Conservation (phyloP, 2,888 invertebrate genomes). For the Drymonia ruficornis region DNA sequence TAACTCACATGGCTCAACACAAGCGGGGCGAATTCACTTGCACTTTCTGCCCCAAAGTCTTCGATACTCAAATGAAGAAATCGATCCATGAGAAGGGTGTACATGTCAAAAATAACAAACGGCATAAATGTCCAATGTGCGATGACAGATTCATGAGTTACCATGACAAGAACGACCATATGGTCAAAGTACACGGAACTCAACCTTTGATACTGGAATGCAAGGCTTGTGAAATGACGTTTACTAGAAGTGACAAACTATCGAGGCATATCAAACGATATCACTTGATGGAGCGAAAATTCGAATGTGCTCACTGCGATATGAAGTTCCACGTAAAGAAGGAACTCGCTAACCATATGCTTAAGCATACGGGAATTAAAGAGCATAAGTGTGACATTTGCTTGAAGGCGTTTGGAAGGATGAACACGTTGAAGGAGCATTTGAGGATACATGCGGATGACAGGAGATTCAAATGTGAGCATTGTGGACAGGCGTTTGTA, state of each 20-base stretch:
- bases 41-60: conserved; percentile 39
- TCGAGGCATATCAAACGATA: conserved; percentile 44
- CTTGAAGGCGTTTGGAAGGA: conserved; percentile 46
- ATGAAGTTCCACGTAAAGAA: conserved; percentile 49
- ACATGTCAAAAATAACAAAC: conserved; percentile 37
- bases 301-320: conserved; percentile 51
- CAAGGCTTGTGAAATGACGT: conserved; percentile 55
- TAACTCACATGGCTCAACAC: conserved; percentile 18
- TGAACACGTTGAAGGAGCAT: conserved; percentile 48
- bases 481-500: conserved; percentile 39
- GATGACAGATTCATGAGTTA: conserved; percentile 29
- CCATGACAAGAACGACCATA: conserved; percentile 34
- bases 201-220: conserved; percentile 35
- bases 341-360: conserved; percentile 43
- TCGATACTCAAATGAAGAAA: conserved; percentile 40
- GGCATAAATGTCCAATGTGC: conserved; percentile 47
- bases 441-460: conserved; percentile 47
- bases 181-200: conserved; percentile 38
- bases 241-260: conserved; percentile 28
- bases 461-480: conserved; percentile 37
- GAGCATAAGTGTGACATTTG: conserved; percentile 53
- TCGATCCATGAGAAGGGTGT: conserved; percentile 35
- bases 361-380: conserved; percentile 45
- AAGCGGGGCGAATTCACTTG: conserved; percentile 39
- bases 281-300: conserved; percentile 52